phyloP scores from a whole-genome alignment of 2,888 invertebrate species.

The Hermodice carunculata region DNA sequence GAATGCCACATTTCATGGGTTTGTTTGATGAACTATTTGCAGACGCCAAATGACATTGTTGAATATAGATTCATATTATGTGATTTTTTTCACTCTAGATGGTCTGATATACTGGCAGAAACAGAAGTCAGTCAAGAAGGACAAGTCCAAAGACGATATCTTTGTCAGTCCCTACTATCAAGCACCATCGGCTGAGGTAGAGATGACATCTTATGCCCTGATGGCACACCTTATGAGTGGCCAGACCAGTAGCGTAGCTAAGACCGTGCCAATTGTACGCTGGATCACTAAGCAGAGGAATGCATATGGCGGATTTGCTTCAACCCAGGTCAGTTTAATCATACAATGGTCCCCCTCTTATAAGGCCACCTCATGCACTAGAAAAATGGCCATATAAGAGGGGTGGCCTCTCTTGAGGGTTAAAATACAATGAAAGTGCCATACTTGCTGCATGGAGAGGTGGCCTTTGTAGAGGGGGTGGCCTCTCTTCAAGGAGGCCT shows the following conservation, averaged over 20 bases:
- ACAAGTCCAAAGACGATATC: neutral
- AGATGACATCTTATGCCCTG: conserved; percentile 90
- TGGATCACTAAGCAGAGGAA: conserved; percentile 84
- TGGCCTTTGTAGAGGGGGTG: too few relatives aligned
- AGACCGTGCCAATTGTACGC: conserved; percentile 75
- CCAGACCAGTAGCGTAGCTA: conserved; percentile 55
- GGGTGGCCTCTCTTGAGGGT: too few relatives aligned
- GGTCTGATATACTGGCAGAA: conserved; percentile 2
- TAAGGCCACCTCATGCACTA: too few relatives aligned
- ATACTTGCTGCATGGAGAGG: too few relatives aligned
- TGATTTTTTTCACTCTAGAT: conserved; percentile 45
- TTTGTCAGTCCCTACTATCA: conserved; percentile 64
- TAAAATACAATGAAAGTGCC: too few relatives aligned
- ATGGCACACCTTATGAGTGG: conserved; percentile 74
- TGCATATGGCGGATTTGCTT: conserved; percentile 71
- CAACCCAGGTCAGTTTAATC: conserved; percentile 64
- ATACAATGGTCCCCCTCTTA: too few relatives aligned
- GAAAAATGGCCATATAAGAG: too few relatives aligned
- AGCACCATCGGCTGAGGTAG: conserved; percentile 82
- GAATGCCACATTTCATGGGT: too few relatives aligned
- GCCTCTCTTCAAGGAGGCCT: too few relatives aligned
- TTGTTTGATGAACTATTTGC: too few relatives aligned
- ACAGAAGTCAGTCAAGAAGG: neutral
- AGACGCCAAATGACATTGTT: too few relatives aligned
- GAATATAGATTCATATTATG: too few relatives aligned